Base-by-base conservation (phyloP, 1,140 invertebrate genomes). In the Drosophila pallidifrons region DNA sequence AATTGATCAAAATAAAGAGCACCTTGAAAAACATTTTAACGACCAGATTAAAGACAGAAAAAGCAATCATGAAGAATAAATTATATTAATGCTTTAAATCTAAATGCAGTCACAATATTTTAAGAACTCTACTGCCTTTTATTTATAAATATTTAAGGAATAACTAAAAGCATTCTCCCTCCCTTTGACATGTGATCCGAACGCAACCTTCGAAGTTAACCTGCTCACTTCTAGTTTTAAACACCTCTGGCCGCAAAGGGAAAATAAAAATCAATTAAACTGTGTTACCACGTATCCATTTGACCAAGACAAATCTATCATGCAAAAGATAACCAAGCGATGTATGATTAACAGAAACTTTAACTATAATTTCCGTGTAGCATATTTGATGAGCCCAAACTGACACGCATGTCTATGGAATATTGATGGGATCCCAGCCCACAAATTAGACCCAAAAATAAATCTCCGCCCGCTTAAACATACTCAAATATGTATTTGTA, bases 251-350 rank as follows among this genome's bases (percentile, higher is more conserved):
- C n/a, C 11, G 38, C 1, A 13, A 20, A 28, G 35, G 32, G 32
- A 35, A 30, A n/a, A 3, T 25, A 43, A 65, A 68, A 67, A 68
- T 67, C 70, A 73, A 67, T 73, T 59, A 58, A 61, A 46, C 20
- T 16, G 16, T 16, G 16, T 49, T 51, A 51, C 16, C 13, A 4
- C 30, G 20, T 25, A 4, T 47, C 8, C 32, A 32, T 4, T 13
- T 30, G 43, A 13, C 32, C 30, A 1, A n/a, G 51, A 13, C 13
- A 32, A 57, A 28, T 35, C 25, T 47, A 7, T 15, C 2, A 15
- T 7, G 16, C 35, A 20, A 41, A 25, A 11, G 7, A 2, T 1
- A 30, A 25, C 10, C 13, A 38, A 46, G 20, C 20, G 20, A 7
- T 54, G 13, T 68, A 60, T 46, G 68, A 69, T 60, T 68, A 74